Evolutionary conservation across 1,140 invertebrate genomes (phyloP).

Genomic region (Trachymyrmex septentrionalis): DNA sequence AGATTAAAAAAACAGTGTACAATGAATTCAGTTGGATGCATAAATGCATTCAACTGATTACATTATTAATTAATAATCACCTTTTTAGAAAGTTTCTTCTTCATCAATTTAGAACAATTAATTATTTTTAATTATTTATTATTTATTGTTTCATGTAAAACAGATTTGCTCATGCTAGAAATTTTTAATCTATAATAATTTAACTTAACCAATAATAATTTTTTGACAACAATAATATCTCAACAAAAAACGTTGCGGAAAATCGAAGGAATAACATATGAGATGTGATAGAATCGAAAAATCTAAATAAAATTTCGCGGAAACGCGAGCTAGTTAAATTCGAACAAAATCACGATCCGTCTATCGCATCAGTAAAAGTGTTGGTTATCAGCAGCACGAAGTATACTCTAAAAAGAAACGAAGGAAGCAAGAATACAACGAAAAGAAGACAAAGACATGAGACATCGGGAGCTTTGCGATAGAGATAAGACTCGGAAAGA

Average conservation of each 20-base stretch:
- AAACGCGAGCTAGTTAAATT: slow-evolving; percentile 46
- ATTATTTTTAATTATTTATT: background rate
- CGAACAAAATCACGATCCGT: slow-evolving; percentile 52
- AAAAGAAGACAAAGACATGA: slow-evolving; percentile 13
- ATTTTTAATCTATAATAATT: slow-evolving; percentile 5
- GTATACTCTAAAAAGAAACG: background rate
- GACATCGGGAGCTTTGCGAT: slow-evolving; percentile 2
- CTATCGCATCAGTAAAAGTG: slow-evolving; percentile 18
- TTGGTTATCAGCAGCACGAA: slow-evolving; percentile 44
- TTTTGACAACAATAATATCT: background rate
- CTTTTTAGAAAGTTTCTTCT: background rate
- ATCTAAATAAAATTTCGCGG: background rate
- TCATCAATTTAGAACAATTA: background rate
- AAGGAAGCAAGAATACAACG: background rate
- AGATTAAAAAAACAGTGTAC: no score
- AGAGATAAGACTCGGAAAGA: slow-evolving; percentile 58
- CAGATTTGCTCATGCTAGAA: background rate
- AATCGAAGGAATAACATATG: background rate
- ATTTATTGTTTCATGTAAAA: slow-evolving; percentile 36
- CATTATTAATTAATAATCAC: background rate
- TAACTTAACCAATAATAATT: slow-evolving; percentile 6
- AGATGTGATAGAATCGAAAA: background rate
- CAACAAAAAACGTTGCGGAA: background rate
- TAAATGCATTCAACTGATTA: no score
- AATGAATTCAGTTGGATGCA: no score